Percentiles rank a stretch among this genome's conserved stretches.
These are phyloP conservation scores for Teinopalpus imperialis DNA, from an alignment of 2,888 invertebrate species.

Conservation along the genomic window DNA sequence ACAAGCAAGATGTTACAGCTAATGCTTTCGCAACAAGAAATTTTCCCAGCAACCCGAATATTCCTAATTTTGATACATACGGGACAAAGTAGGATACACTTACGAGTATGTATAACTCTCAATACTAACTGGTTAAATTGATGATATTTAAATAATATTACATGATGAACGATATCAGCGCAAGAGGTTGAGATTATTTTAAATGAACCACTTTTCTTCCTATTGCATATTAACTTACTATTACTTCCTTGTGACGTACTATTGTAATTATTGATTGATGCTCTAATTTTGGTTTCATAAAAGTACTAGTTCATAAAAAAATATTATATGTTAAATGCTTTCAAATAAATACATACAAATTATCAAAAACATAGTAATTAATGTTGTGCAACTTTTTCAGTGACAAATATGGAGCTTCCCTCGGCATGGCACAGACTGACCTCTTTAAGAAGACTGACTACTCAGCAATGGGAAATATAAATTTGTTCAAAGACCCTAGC, in stretches of 20 bases:
- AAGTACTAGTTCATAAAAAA: no score
- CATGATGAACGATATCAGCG: no score
- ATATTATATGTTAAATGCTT: no score
- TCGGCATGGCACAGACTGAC: constrained; percentile 36
- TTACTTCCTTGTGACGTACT: not conserved
- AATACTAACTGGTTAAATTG: no score
- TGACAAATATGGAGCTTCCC: constrained; percentile 37
- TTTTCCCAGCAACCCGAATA: constrained; percentile 37
- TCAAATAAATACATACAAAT: no score
- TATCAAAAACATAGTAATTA: no score
- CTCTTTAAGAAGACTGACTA: constrained; percentile 38
- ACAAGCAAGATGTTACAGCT: constrained; percentile 41
- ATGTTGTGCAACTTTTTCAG: constrained; percentile 30
- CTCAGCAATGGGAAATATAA: constrained; percentile 39
- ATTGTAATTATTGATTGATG: no score
- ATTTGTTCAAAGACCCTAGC: constrained; percentile 36
- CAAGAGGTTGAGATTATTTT: no score
- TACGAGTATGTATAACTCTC: constrained; percentile 38
- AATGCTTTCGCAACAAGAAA: constrained; percentile 43
- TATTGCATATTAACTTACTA: no score
- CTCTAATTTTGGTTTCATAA: no score
- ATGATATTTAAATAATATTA: no score
- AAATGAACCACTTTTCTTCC: no score
- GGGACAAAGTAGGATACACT: constrained; percentile 43
- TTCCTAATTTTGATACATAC: constrained; percentile 41